These are phyloP conservation scores for Drosophila ohnishii DNA, from an alignment of 1,140 invertebrate genomes.

Conservation along the genomic window DNA sequence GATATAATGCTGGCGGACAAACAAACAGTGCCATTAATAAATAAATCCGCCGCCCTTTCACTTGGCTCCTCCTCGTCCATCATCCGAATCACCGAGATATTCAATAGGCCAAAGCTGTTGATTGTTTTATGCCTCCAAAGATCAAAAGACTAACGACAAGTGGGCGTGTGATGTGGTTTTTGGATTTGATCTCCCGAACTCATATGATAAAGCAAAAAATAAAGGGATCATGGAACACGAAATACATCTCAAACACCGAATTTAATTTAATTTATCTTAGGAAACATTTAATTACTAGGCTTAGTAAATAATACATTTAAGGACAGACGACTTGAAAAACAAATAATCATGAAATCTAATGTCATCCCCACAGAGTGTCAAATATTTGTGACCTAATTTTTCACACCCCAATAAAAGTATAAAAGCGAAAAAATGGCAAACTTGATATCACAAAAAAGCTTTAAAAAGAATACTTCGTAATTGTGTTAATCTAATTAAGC, in stretches of 20 bases:
- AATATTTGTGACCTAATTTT: constrained; percentile 16
- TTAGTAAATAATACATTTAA: background rate
- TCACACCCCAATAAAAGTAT: constrained; percentile 22
- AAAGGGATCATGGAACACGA: background rate
- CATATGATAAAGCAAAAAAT: background rate
- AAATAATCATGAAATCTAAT: background rate
- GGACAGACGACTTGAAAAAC: background rate
- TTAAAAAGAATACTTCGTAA: constrained; percentile 41
- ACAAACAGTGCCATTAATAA: constrained; percentile 35
- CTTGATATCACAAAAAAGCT: constrained; percentile 12
- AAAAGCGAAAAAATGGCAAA: constrained; percentile 13
- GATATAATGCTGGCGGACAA: constrained; percentile 5
- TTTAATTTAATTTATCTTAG: background rate
- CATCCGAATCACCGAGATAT: constrained; percentile 17
- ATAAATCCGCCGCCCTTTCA: constrained; percentile 36
- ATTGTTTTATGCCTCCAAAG: constrained; percentile 48
- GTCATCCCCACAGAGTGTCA: accelerated
- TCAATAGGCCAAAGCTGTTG: constrained; percentile 22
- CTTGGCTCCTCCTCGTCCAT: constrained; percentile 7
- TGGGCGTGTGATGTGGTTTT: constrained; percentile 25
- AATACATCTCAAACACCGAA: background rate
- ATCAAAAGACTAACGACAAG: constrained; percentile 36
- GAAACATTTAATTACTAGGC: background rate
- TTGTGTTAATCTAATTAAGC: constrained; percentile 69
- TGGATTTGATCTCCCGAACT: constrained; percentile 65